phyloP scores from a whole-genome alignment of 2,888 invertebrate genomes.

The Morpho helenor region DNA sequence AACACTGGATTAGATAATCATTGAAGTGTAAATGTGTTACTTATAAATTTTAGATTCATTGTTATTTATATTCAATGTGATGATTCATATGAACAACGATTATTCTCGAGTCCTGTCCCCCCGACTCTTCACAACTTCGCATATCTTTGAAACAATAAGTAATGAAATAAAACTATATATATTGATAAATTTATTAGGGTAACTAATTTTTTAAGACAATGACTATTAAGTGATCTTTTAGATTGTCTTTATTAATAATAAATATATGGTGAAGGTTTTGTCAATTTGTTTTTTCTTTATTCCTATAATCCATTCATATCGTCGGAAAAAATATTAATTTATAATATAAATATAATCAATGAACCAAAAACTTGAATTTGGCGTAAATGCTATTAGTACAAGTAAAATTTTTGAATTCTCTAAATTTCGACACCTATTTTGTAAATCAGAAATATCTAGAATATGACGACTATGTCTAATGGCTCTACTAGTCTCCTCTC shows the following conservation, averaged over 20 bases:
- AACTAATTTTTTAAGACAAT: conserved; percentile 79
- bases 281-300: conserved; percentile 65
- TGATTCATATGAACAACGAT: conserved; percentile 74
- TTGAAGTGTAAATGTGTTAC: conserved; percentile 63
- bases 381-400: too few species aligned
- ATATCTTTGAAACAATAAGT: conserved; percentile 80
- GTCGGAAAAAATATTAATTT: neutral
- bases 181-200: conserved; percentile 79
- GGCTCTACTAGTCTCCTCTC: too few species aligned
- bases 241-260: conserved; percentile 80
- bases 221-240: conserved; percentile 79
- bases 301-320: conserved; percentile 2
- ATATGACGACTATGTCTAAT: too few species aligned
- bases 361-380: too few species aligned
- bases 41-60: conserved; percentile 65
- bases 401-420: too few species aligned
- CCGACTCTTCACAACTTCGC: conserved; percentile 73
- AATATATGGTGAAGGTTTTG: conserved; percentile 80
- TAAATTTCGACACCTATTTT: too few species aligned
- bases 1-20: conserved; percentile 62
- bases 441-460: too few species aligned
- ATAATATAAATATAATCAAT: too few species aligned
- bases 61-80: conserved; percentile 67
- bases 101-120: conserved; percentile 57
- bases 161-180: conserved; percentile 74